These are phyloP conservation scores for Malaclemys terrapin DNA, from an alignment of 2,113 vertebrate species.

Conservation along the genomic window DNA sequence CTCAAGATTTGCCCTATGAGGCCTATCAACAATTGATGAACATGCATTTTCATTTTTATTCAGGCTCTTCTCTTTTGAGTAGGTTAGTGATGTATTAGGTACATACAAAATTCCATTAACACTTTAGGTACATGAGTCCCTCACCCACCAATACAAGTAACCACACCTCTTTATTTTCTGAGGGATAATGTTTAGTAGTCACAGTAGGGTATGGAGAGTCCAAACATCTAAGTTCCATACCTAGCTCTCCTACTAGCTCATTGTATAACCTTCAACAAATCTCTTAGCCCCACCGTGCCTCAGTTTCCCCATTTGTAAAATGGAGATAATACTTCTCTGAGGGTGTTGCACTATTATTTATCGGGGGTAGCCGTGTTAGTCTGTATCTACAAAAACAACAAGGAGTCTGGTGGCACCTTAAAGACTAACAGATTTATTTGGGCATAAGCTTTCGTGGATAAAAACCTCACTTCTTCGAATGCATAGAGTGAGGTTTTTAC, in stretches of 20 bases:
- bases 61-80: conserved; percentile 10
- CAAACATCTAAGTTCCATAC: not conserved
- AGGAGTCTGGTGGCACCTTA: too few relatives aligned
- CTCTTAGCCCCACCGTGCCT: not conserved
- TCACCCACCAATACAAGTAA: not conserved
- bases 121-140: not conserved
- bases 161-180: not conserved
- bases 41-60: conserved; percentile 20
- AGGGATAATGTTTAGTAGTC: not conserved
- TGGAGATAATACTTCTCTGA: not conserved
- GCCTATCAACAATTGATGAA: not conserved
- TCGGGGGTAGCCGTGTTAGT: too few relatives aligned
- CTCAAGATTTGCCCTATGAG: not conserved
- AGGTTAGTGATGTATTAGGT: not conserved
- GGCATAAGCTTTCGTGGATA: too few relatives aligned
- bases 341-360: not conserved
- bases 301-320: not conserved
- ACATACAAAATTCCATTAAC: not conserved
- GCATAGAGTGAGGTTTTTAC: too few relatives aligned
- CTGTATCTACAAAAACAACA: too few relatives aligned
- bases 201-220: not conserved
- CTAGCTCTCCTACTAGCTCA: not conserved
- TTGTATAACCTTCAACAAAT: not conserved
- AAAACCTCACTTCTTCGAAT: too few relatives aligned
- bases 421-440: too few relatives aligned